phyloP scores from a whole-genome alignment of 2,113 vertebrate genomes.

The Cynopterus brachyotis region DNA sequence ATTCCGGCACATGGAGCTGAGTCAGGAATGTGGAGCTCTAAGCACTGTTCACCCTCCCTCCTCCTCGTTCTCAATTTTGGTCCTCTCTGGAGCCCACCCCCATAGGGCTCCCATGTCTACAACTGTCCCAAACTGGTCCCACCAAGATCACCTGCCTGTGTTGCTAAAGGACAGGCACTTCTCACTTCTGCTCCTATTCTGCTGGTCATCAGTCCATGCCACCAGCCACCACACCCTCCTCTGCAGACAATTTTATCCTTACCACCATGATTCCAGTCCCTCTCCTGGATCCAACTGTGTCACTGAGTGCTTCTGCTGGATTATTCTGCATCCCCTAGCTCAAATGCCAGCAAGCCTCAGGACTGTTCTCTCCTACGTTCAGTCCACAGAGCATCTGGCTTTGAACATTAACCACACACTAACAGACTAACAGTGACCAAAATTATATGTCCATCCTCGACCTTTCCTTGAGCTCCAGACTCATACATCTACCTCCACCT shows the following conservation, averaged over 20 bases:
- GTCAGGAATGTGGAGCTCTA: neutral
- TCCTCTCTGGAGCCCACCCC: neutral
- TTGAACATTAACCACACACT: neutral
- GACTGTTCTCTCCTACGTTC: neutral
- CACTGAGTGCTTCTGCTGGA: neutral
- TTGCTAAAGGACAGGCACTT: neutral
- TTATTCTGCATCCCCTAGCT: no score
- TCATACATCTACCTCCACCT: neutral
- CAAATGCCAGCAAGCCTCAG: neutral
- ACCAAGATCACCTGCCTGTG: fast-evolving
- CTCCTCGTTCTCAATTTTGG: neutral
- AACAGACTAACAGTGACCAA: neutral
- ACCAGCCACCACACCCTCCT: neutral
- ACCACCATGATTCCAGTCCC: neutral
- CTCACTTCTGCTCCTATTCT: neutral
- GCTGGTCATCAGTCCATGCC: no score
- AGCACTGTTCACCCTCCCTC: neutral
- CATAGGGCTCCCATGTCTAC: neutral
- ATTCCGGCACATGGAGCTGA: no score
- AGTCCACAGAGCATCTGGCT: neutral
- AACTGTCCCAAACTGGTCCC: neutral
- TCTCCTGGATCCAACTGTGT: neutral
- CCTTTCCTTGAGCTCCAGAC: neutral
- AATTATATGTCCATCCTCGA: neutral
- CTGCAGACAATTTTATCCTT: neutral